Evolutionary conservation across 92 coral and sea anemone species (phyloP), one percentile per base, ranked within the genome.

Genomic region (Blastomussa wellsi): DNA sequence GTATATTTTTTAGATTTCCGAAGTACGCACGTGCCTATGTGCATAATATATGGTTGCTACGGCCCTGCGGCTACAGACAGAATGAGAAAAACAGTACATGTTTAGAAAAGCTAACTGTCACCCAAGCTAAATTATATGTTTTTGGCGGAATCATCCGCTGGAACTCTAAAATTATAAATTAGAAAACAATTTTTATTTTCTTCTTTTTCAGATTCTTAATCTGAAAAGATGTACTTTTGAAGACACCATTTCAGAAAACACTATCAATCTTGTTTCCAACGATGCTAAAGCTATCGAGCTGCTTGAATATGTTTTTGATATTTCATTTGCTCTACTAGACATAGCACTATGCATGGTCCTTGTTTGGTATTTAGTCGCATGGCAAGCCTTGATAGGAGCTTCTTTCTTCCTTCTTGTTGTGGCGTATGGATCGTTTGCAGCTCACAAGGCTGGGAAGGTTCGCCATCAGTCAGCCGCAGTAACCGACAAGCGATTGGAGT

Each of bases 251-350:
- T 77, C 67, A 51, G 80, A 35, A 55, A 77, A 77, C 68, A 77
- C 80, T 5, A 77, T 77, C 65, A 77, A 77, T 55, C 80, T 77
- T 19, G 80, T 77, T 55, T 77, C 80, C 4, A 77, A 53, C 47
- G 80, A 77, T 35, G 80, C 67, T 9, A 47, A 53, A 52, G 67
- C 42, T 10, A 51, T 77, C 14, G 68, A 77, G 65, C 13, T 19
- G 10, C 0, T 15, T 42, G 65, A 44, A 2, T 32, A 17, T 24
- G 29, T 51, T 52, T 52, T 3, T 22, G 3, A 1, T 0, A 7
- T 51, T 33, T 33, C 67, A 22, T 77, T 77, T 7, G 67, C 26
- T 52, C 47, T 35, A 7, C 67, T 77, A 13, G 80, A 77, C 44
- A 77, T 77, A 1, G 52, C 19, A 32, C 32, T n/a, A 16, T 51